Evolutionary conservation across 1,140 invertebrate genomes (phyloP).

Genomic region (Coptotermes formosanus): DNA sequence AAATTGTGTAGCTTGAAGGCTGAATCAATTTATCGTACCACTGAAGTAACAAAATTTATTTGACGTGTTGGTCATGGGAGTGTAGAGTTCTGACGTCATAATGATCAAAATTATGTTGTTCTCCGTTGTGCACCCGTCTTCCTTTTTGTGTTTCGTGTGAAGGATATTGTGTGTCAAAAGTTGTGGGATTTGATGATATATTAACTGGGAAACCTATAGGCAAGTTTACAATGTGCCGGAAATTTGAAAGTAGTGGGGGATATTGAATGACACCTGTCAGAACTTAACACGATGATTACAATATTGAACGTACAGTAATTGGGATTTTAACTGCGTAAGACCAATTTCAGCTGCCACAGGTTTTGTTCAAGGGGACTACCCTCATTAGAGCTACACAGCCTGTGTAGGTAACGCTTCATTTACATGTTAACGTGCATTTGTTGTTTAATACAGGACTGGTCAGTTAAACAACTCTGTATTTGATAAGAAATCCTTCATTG

Average conservation of each 20-base stretch:
- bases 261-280: conserved; percentile 11
- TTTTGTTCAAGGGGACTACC: background rate
- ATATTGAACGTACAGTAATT: background rate
- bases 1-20: background rate
- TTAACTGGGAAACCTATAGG: background rate
- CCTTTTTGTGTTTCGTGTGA: background rate
- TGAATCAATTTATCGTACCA: background rate
- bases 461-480: too few species aligned
- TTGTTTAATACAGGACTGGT: background rate
- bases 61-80: background rate
- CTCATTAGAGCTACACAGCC: background rate
- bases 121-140: background rate
- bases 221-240: conserved; percentile 18
- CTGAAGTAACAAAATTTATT: background rate
- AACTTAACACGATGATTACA: background rate
- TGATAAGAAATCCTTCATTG: too few species aligned
- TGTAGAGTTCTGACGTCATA: background rate
- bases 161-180: conserved; percentile 6
- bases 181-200: background rate
- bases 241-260: background rate
- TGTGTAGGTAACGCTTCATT: background rate
- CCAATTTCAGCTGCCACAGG: background rate
- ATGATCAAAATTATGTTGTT: background rate
- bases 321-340: background rate
- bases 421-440: background rate